Percentiles rank a stretch among this genome's conserved stretches.
Evolutionary conservation across 1,140 invertebrate genomes (phyloP).

Genomic region (Euschistus heros): DNA sequence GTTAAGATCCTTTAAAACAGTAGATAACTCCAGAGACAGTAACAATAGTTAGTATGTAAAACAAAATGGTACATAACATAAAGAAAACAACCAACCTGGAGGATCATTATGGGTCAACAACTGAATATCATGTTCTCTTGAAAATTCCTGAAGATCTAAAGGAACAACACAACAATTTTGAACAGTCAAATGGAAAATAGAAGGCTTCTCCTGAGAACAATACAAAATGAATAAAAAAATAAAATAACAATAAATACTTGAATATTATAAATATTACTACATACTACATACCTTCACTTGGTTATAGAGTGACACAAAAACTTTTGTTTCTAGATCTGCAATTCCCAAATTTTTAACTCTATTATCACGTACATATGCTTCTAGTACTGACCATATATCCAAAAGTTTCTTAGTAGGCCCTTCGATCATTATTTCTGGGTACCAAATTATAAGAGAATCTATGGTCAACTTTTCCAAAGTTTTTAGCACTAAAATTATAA

Average conservation of each 20-base stretch:
- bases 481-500: neutral
- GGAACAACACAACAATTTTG: conserved; percentile 93
- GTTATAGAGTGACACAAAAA: neutral
- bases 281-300: conserved; percentile 3
- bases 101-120: conserved; percentile 92
- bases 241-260: neutral
- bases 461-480: neutral
- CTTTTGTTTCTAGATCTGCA: neutral
- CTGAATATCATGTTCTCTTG: conserved; percentile 81
- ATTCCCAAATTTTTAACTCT: neutral
- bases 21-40: no score
- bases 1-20: no score
- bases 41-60: no score
- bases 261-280: neutral
- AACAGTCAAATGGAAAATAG: conserved; percentile 89
- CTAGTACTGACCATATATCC: neutral
- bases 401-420: neutral
- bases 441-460: neutral
- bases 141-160: conserved; percentile 75
- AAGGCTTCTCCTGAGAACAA: conserved; percentile 58
- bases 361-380: neutral
- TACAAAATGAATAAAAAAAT: neutral
- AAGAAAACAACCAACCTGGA: conserved; percentile 44
- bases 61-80: neutral
- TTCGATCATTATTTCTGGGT: neutral